A percentile compares a stretch with the other conserved stretches of the same genome.
These are phyloP conservation scores for Hemibagrus guttatus DNA, from an alignment of 2,797 vertebrate genomes.

Conservation along the genomic window DNA sequence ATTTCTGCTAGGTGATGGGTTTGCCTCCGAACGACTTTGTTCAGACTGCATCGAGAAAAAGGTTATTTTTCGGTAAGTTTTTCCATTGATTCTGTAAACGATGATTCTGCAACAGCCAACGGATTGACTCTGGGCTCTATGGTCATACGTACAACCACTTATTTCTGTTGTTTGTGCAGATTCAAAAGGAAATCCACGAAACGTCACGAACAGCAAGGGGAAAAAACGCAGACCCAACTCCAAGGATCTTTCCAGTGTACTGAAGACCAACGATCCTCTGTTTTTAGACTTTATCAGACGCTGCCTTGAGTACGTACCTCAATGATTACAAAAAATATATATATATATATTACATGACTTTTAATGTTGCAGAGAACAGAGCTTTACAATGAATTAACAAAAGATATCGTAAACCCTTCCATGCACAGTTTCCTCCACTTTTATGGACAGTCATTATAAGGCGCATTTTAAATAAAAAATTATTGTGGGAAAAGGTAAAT, in stretches of 20 bases:
- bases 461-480: too few species aligned
- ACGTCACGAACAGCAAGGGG: conserved; percentile 87
- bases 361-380: background rate
- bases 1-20: conserved; percentile 81
- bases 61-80: conserved; percentile 87
- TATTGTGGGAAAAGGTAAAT: too few species aligned
- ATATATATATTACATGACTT: too few species aligned
- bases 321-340: too few species aligned
- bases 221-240: conserved; percentile 85
- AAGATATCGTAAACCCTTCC: background rate
- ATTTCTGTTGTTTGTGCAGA: conserved; percentile 70
- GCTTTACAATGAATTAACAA: background rate
- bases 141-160: background rate
- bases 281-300: conserved; percentile 89
- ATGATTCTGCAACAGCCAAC: background rate
- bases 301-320: conserved; percentile 83
- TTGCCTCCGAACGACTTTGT: conserved; percentile 87
- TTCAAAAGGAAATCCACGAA: conserved; percentile 88
- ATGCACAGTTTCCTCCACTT: too few species aligned
- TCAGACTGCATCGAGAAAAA: conserved; percentile 84
- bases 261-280: conserved; percentile 83
- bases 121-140: background rate
- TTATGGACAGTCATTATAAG: too few species aligned
- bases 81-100: background rate
- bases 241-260: conserved; percentile 80